A percentile compares a stretch with the other conserved stretches of the same genome.
phyloP scores from a whole-genome alignment of 2,888 invertebrate genomes.

The Synergus gifuensis region DNA sequence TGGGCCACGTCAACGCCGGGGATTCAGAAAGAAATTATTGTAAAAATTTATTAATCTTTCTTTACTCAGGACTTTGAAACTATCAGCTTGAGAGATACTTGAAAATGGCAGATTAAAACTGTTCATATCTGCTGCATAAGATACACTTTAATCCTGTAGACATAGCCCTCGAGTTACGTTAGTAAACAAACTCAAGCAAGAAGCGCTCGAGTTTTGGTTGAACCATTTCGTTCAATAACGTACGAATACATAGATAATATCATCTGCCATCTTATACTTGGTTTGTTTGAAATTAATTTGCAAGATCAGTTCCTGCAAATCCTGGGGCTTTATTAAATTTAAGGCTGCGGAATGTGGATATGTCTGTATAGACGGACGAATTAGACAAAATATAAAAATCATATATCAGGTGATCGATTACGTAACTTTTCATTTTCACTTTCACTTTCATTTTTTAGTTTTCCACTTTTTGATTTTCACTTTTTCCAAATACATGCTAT shows the following conservation, averaged over 20 bases:
- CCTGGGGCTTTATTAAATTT: too few species aligned
- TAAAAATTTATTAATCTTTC: background rate
- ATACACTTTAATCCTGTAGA: background rate
- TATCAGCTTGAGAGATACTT: conserved; percentile 1
- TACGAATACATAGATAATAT: background rate
- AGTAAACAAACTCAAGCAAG: conserved; percentile 12
- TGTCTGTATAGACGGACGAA: too few species aligned
- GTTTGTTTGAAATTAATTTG: background rate
- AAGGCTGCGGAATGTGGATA: too few species aligned
- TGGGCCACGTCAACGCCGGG: background rate
- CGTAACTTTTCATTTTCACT: too few species aligned
- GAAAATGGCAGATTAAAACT: background rate
- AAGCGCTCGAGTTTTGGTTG: background rate
- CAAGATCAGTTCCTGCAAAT: background rate
- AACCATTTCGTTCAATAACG: conserved; percentile 6
- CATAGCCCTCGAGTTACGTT: background rate
- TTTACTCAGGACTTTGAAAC: background rate
- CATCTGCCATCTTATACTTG: background rate
- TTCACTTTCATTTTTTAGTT: too few species aligned
- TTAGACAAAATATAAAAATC: too few species aligned
- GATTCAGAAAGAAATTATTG: background rate
- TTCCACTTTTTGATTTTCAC: too few species aligned
- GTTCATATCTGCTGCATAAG: conserved; percentile 4
- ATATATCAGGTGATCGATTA: too few species aligned
- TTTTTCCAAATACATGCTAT: too few species aligned